A percentile compares a stretch with the other conserved stretches of the same genome.
Conservation (phyloP, 2,888 invertebrate species). For the Ceraclea dissimilis region DNA sequence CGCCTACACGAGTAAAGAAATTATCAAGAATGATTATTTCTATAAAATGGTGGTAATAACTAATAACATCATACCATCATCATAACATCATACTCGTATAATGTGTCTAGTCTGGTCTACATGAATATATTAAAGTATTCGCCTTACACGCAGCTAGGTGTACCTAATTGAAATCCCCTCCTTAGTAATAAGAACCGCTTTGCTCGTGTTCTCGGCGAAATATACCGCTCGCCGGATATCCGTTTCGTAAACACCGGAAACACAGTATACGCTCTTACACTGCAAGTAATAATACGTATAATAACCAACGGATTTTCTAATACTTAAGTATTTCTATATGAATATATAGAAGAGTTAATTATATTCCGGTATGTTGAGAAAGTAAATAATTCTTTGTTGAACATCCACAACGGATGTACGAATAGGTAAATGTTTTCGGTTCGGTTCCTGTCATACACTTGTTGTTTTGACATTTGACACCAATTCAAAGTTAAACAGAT, state of each 20-base stretch:
- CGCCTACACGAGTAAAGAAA: too few species aligned
- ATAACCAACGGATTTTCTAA: background rate
- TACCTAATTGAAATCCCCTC: too few species aligned
- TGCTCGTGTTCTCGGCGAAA: background rate
- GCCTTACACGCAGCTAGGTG: too few species aligned
- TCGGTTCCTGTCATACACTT: background rate
- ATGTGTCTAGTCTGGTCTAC: too few species aligned
- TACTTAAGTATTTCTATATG: background rate
- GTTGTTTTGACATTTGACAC: background rate
- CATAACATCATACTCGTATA: too few species aligned
- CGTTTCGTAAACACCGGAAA: slow-evolving; percentile 1
- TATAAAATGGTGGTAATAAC: too few species aligned
- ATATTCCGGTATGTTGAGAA: background rate
- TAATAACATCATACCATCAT: too few species aligned
- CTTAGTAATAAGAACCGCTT: background rate
- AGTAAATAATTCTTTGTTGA: background rate
- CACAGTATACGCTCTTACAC: background rate
- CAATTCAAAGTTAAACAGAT: too few species aligned
- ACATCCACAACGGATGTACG: background rate
- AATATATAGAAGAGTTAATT: background rate
- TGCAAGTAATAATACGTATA: background rate
- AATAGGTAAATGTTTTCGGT: background rate
- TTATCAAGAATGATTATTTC: too few species aligned
- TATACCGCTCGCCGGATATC: slow-evolving; percentile 6
- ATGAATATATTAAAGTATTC: too few species aligned